phyloP scores from a whole-genome alignment of 2,888 invertebrate genomes.

The Melitaea athalia region DNA sequence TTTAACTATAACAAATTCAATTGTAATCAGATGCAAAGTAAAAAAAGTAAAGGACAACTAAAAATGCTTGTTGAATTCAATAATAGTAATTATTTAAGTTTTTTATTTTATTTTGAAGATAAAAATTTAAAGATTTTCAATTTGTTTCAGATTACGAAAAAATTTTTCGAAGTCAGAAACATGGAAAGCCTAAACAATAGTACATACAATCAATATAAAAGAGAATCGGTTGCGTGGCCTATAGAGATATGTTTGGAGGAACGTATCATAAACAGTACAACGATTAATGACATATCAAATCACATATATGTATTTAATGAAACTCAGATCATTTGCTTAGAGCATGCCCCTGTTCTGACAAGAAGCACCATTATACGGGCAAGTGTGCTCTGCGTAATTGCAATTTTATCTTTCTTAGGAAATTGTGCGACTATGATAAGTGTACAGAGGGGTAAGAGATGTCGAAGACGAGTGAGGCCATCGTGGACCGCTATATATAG shows the following conservation, averaged over 20 bases:
- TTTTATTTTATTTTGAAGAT: too few relatives aligned
- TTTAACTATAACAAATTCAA: too few relatives aligned
- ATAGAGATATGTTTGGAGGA: conserved; percentile 64
- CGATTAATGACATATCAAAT: conserved; percentile 31
- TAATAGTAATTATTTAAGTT: too few relatives aligned
- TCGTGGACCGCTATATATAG: conserved; percentile 88
- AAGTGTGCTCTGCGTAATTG: conserved; percentile 86
- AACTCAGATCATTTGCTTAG: conserved; percentile 71
- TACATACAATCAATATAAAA: conserved; percentile 34
- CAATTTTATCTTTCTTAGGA: conserved; percentile 87
- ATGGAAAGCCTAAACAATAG: too few relatives aligned
- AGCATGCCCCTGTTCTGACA: conserved; percentile 87
- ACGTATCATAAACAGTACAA: conserved; percentile 39
- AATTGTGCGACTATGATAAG: conserved; percentile 90
- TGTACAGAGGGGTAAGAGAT: conserved; percentile 84
- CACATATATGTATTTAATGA: conserved; percentile 59
- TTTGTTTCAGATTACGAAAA: too few relatives aligned
- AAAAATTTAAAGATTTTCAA: too few relatives aligned
- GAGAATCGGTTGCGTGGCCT: conserved; percentile 56
- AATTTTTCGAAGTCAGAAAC: too few relatives aligned
- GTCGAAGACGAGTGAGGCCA: conserved; percentile 81
- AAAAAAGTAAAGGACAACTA: too few relatives aligned
- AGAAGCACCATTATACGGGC: conserved; percentile 84
- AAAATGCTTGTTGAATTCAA: too few relatives aligned
- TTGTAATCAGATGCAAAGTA: too few relatives aligned